Percentiles rank a stretch among this genome's conserved stretches.
Conservation (phyloP, 2,888 invertebrate species). For the Acrocyrtus sp. region DNA sequence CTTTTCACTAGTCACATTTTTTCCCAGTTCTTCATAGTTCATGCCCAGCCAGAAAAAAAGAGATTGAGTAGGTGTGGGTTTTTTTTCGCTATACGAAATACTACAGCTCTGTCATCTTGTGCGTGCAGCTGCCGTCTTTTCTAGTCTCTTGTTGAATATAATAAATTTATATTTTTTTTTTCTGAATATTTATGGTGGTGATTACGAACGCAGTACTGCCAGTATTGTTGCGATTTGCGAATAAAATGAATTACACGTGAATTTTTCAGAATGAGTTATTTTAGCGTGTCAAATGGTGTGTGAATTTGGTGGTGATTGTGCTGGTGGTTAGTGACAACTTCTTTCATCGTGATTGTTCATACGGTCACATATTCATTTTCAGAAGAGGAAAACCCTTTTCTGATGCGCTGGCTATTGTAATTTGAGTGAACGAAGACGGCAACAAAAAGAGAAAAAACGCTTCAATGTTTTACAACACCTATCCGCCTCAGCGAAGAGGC, state of each 20-base stretch:
- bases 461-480: slow-evolving; percentile 63
- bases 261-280: slow-evolving; percentile 33
- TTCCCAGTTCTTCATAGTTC: slow-evolving; percentile 13
- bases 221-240: background rate
- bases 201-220: background rate
- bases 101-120: background rate
- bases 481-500: slow-evolving; percentile 60
- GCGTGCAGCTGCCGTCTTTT: slow-evolving; percentile 4
- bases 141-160: background rate
- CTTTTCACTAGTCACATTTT: background rate
- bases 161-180: background rate
- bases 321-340: slow-evolving; percentile 18
- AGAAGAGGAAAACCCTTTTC: slow-evolving; percentile 20
- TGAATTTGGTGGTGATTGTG: slow-evolving; percentile 46
- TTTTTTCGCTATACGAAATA: too few species aligned
- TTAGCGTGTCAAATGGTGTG: slow-evolving; percentile 49
- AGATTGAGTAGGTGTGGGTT: slow-evolving; percentile 27
- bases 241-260: background rate
- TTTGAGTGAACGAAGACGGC: too few species aligned
- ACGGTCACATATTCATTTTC: slow-evolving; percentile 27
- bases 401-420: slow-evolving; percentile 18
- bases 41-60: too few species aligned
- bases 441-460: slow-evolving; percentile 8
- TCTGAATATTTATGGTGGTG: background rate
- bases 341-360: slow-evolving; percentile 42